These are phyloP conservation scores for Semibalanus balanoides DNA, from an alignment of 1,140 invertebrate species.

Conservation along the genomic window DNA sequence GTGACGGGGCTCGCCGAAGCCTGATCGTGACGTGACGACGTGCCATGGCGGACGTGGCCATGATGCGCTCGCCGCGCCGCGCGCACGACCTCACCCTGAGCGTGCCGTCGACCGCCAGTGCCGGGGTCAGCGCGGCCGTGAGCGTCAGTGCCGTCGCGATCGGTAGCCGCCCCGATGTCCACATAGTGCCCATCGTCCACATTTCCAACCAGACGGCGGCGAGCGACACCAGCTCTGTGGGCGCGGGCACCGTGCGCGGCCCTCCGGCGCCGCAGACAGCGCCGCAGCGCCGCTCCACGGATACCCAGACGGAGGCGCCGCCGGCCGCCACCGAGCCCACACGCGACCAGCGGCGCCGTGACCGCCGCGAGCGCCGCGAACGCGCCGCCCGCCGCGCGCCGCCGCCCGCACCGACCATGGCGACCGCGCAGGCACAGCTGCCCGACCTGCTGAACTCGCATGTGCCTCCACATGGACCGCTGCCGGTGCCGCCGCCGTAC, in stretches of 20 bases:
- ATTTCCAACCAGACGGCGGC: not conserved
- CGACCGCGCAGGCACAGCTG: conserved; percentile 24
- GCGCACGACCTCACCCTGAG: not conserved
- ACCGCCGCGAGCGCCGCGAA: conserved; percentile 12
- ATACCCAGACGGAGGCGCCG: not conserved
- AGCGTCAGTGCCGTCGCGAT: not conserved
- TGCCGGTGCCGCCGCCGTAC: conserved; percentile 32
- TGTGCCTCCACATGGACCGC: conserved; percentile 16
- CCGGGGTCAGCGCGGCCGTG: not conserved
- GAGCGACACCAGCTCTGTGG: not conserved
- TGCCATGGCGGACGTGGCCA: not conserved
- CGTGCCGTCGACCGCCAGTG: not conserved
- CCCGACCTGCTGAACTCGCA: conserved; percentile 38
- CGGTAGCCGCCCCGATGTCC: not conserved
- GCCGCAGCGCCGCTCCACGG: not conserved
- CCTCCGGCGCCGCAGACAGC: too few relatives aligned
- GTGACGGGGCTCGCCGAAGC: not conserved
- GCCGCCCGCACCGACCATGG: too few relatives aligned
- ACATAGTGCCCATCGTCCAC: not conserved
- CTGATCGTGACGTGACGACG: not conserved
- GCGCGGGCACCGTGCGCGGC: not conserved
- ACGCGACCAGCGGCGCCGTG: conserved; percentile 5
- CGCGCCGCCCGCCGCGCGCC: conserved; percentile 8
- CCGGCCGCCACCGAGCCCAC: not conserved
- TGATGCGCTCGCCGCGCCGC: not conserved